Percentiles rank a stretch among this genome's conserved stretches.
These are phyloP conservation scores for Exephanes ischioxanthus DNA, from an alignment of 2,888 invertebrate species.

Conservation along the genomic window DNA sequence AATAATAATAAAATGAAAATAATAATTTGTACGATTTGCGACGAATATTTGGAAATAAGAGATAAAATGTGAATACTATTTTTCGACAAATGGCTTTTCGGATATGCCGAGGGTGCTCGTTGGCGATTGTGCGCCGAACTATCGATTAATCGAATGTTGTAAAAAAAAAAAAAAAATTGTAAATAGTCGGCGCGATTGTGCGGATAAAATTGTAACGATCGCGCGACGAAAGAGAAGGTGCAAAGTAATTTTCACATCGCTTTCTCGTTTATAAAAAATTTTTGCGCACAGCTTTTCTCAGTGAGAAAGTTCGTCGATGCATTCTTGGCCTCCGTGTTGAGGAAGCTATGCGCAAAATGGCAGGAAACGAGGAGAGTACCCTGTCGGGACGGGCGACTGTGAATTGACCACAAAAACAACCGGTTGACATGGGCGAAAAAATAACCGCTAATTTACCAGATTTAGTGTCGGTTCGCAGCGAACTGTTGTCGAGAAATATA, in stretches of 20 bases:
- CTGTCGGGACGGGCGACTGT: no score
- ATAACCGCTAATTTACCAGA: no score
- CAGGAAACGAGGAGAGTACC: no score
- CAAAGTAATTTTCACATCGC: background rate
- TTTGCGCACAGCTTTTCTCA: no score
- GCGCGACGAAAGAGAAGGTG: conserved; percentile 12
- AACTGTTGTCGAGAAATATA: no score
- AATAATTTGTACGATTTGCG: conserved; percentile 58
- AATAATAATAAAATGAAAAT: background rate
- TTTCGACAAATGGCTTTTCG: conserved; percentile 66
- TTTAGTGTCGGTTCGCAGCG: no score
- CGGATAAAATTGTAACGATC: background rate
- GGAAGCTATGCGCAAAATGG: no score
- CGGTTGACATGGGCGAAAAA: no score
- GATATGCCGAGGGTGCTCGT: conserved; percentile 62
- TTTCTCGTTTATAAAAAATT: background rate
- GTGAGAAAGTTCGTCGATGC: no score
- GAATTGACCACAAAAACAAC: no score
- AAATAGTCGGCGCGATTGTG: background rate
- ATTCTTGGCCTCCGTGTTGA: no score
- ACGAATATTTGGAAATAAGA: conserved; percentile 52
- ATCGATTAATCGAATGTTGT: conserved; percentile 9
- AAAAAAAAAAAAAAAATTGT: background rate
- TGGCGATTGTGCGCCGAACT: conserved; percentile 21
- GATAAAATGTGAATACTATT: conserved; percentile 54